phyloP scores from a whole-genome alignment of 2,797 vertebrate genomes.

The Chromobotia macracanthus region DNA sequence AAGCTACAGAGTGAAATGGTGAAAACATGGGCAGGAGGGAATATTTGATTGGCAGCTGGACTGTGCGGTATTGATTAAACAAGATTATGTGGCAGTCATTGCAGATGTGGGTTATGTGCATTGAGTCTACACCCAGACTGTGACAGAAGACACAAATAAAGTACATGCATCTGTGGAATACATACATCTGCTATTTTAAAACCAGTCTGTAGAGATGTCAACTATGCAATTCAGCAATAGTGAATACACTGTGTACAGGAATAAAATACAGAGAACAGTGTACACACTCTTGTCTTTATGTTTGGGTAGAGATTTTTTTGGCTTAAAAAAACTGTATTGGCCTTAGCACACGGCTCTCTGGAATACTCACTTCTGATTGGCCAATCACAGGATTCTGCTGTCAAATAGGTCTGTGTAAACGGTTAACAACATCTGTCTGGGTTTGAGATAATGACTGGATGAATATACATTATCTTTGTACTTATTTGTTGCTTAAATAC shows the following conservation, averaged over 20 bases:
- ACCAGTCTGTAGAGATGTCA: not conserved
- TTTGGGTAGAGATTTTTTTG: not conserved
- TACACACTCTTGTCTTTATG: not conserved
- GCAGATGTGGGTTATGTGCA: slow-evolving; percentile 59
- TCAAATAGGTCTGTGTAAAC: too few relatives aligned
- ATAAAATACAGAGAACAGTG: not conserved
- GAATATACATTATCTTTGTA: not conserved
- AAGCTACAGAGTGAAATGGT: not conserved
- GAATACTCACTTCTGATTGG: not conserved
- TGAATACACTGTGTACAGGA: not conserved
- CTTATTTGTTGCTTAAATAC: not conserved
- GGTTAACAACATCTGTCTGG: not conserved
- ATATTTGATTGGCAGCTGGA: slow-evolving; percentile 37
- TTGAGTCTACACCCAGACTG: slow-evolving; percentile 48
- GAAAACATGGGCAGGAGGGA: slow-evolving; percentile 4
- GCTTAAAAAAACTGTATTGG: not conserved
- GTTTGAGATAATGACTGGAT: not conserved
- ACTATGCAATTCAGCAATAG: not conserved
- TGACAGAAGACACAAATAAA: slow-evolving; percentile 2
- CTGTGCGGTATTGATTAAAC: slow-evolving; percentile 69
- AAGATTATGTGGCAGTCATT: slow-evolving; percentile 71
- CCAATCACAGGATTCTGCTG: not conserved
- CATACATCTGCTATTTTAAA: not conserved
- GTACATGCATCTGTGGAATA: not conserved
- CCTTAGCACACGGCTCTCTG: not conserved